Conservation (phyloP, 2,888 invertebrate species). For the Heliconius cydno region DNA sequence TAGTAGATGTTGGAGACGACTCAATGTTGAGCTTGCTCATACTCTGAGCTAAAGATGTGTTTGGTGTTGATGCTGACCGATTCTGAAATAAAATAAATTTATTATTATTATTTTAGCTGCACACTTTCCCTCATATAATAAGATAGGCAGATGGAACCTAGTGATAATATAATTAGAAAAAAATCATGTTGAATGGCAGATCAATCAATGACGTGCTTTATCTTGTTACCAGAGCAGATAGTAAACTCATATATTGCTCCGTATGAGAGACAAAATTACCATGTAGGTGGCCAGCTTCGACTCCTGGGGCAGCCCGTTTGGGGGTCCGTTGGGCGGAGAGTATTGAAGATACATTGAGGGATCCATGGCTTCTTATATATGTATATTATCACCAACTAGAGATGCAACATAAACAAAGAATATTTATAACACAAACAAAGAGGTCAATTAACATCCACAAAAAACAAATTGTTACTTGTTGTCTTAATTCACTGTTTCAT, state of each 20-base stretch:
- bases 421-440: conserved; percentile 46
- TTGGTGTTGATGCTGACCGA: conserved; percentile 66
- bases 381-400: conserved; percentile 57
- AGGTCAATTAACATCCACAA: conserved; percentile 43
- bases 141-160: too few species aligned
- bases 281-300: conserved; percentile 93
- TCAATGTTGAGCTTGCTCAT: conserved; percentile 68
- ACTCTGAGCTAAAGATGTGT: conserved; percentile 63
- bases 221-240: background rate
- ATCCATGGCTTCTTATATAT: conserved; percentile 84
- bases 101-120: background rate
- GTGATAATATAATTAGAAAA: too few species aligned
- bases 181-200: too few species aligned
- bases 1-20: conserved; percentile 64
- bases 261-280: conserved; percentile 75
- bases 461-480: conserved; percentile 46
- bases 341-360: conserved; percentile 87
- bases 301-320: conserved; percentile 91
- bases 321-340: conserved; percentile 87
- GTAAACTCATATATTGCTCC: background rate
- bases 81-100: conserved; percentile 61
- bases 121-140: too few species aligned
- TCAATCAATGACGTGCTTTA: too few species aligned
- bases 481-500: conserved; percentile 33
- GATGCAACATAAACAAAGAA: conserved; percentile 1